Conservation (phyloP, 2,888 invertebrate genomes). For the Parnassius smintheus region DNA sequence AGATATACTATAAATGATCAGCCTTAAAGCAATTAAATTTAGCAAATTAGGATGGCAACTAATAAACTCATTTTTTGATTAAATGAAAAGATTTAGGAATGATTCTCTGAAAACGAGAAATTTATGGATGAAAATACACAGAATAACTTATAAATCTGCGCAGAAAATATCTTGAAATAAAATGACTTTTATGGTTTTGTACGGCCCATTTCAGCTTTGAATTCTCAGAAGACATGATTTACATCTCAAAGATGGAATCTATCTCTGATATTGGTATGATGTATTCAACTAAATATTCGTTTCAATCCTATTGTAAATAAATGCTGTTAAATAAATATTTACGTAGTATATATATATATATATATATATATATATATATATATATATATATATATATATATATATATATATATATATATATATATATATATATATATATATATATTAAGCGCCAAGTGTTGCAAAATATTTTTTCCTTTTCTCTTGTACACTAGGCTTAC, state of each 20-base stretch:
- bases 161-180: slow-evolving; percentile 34
- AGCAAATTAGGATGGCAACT: too few species aligned
- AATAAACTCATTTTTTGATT: too few species aligned
- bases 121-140: too few species aligned
- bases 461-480: too few species aligned
- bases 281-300: slow-evolving; percentile 27
- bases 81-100: too few species aligned
- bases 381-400: background rate
- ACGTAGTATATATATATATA: background rate
- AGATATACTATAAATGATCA: too few species aligned
- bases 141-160: slow-evolving; percentile 3
- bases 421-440: background rate
- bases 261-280: slow-evolving; percentile 39
- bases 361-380: background rate
- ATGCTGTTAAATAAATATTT: background rate
- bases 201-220: slow-evolving; percentile 53
- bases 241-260: slow-evolving; percentile 62
- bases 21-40: too few species aligned
- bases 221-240: slow-evolving; percentile 53
- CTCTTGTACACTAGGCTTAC: background rate
- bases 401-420: background rate
- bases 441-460: background rate
- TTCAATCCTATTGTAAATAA: background rate
- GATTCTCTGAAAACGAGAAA: too few species aligned
- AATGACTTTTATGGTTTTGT: slow-evolving; percentile 36